Conservation (phyloP, 2,797 vertebrate species). For the Poecilia picta region DNA sequence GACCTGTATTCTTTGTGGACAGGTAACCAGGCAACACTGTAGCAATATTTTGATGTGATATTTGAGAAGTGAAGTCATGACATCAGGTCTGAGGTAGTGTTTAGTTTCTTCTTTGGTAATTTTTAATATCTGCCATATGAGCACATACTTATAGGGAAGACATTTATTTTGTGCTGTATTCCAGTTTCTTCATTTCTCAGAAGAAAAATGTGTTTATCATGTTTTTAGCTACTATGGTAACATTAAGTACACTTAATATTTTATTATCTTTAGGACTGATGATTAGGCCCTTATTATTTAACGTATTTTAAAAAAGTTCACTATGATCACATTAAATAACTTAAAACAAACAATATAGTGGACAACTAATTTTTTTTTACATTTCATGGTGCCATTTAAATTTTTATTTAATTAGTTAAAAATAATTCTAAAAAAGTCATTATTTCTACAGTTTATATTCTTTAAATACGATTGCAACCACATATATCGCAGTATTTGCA, state of each 20-base stretch:
- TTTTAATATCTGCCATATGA: neutral
- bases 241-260: neutral
- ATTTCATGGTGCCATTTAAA: neutral
- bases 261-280: slow-evolving; percentile 2
- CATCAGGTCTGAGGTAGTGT: neutral
- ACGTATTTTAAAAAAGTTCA: neutral
- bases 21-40: slow-evolving; percentile 9
- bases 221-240: neutral
- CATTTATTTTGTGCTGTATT: neutral
- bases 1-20: neutral
- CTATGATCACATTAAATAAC: neutral
- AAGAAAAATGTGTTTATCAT: neutral
- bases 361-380: neutral
- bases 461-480: neutral
- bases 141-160: neutral
- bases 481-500: neutral
- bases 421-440: neutral
- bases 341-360: neutral
- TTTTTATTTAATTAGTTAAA: neutral
- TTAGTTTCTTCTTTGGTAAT: slow-evolving; percentile 10
- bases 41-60: slow-evolving; percentile 15
- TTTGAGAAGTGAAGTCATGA: slow-evolving; percentile 11
- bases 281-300: slow-evolving; percentile 10
- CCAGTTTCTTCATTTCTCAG: neutral
- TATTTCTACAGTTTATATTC: neutral